A percentile compares a stretch with the other conserved stretches of the same genome.
phyloP scores from a whole-genome alignment of 2,888 invertebrate species.

The Drosophila antonietae region DNA sequence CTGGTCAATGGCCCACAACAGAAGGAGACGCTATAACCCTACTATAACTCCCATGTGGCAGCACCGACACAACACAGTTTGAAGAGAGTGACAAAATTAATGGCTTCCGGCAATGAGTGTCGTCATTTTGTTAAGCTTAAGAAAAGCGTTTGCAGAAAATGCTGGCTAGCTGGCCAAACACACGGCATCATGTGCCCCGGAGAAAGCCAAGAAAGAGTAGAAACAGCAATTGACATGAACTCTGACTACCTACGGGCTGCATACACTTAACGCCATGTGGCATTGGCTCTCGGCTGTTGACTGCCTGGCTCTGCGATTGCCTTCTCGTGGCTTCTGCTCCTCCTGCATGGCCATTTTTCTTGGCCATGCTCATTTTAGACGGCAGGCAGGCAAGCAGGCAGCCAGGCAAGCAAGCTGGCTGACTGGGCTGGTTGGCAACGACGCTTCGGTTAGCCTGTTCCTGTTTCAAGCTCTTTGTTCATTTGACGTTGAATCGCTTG shows the following conservation, averaged over 20 bases:
- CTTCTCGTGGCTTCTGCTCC: slow-evolving; percentile 23
- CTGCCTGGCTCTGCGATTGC: slow-evolving; percentile 4
- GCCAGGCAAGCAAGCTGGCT: neutral
- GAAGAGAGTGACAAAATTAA: slow-evolving; percentile 77
- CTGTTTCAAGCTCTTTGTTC: slow-evolving; percentile 64
- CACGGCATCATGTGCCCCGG: slow-evolving; percentile 52
- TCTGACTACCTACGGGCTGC: slow-evolving; percentile 59
- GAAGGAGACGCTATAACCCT: neutral
- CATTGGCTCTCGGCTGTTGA: slow-evolving; percentile 18
- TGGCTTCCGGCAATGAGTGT: slow-evolving; percentile 74
- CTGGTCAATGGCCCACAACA: slow-evolving; percentile 45
- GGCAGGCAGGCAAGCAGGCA: neutral
- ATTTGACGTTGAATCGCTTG: slow-evolving; percentile 78
- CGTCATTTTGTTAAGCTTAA: slow-evolving; percentile 65
- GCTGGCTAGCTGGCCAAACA: slow-evolving; percentile 34
- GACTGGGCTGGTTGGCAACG: slow-evolving; percentile 18
- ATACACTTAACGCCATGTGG: slow-evolving; percentile 49
- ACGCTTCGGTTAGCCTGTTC: slow-evolving; percentile 52
- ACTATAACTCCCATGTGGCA: slow-evolving; percentile 49
- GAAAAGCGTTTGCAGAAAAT: slow-evolving; percentile 63
- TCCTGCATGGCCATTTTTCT: slow-evolving; percentile 73
- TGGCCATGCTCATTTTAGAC: slow-evolving; percentile 69
- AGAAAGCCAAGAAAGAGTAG: slow-evolving; percentile 21
- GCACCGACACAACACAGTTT: slow-evolving; percentile 54
- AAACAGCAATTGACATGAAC: slow-evolving; percentile 49